Percentiles rank a stretch among this genome's conserved stretches.
These are phyloP conservation scores for Chiloscyllium punctatum DNA, from an alignment of 2,797 vertebrate genomes.

Conservation along the genomic window DNA sequence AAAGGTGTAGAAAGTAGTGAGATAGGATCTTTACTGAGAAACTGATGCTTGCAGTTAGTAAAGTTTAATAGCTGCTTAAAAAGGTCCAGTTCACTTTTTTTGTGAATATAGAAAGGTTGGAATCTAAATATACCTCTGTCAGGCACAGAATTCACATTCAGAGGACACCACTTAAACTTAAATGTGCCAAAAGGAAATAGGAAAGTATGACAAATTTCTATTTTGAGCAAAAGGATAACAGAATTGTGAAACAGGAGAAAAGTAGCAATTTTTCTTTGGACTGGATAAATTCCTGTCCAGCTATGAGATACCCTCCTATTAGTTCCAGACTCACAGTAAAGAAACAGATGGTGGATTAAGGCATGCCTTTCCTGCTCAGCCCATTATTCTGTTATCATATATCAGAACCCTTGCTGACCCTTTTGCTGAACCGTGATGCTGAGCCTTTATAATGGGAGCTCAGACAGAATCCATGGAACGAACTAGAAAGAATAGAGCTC, in stretches of 20 bases:
- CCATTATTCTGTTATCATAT: background rate
- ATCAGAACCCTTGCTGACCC: background rate
- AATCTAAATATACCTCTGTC: background rate
- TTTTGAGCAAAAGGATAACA: background rate
- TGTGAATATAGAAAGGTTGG: background rate
- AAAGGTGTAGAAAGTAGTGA: background rate
- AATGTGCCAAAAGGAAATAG: background rate
- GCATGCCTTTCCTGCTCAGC: background rate
- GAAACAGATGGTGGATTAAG: constrained; percentile 11
- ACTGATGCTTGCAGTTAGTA: background rate
- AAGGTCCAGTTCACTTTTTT: background rate
- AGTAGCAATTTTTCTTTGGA: background rate
- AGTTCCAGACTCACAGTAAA: background rate
- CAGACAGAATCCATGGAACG: background rate
- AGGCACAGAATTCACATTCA: background rate
- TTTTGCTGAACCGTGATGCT: background rate
- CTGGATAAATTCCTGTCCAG: background rate
- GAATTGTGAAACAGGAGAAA: background rate
- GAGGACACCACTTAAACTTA: background rate
- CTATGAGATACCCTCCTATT: background rate
- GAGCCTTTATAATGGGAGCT: background rate
- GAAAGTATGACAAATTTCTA: background rate
- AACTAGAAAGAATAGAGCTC: background rate
- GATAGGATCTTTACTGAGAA: background rate
- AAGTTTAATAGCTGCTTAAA: background rate